Percentiles rank a stretch among this genome's conserved stretches.
Conservation (phyloP, 2,797 vertebrate genomes). For the Sebastes umbrosus region DNA sequence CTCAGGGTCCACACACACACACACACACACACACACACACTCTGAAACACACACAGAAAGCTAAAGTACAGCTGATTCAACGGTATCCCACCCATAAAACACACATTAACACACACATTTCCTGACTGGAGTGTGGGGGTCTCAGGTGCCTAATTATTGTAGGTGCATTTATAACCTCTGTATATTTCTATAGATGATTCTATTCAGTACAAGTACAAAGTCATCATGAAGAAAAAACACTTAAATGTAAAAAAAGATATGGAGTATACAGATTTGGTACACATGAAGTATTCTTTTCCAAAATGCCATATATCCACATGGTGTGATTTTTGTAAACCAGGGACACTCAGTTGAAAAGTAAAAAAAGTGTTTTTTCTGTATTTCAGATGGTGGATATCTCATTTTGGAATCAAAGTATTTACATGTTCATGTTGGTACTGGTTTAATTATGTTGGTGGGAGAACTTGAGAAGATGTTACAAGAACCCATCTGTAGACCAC, state of each 20-base stretch:
- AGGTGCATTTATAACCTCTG: slow-evolving; percentile 73
- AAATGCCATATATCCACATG: slow-evolving; percentile 42
- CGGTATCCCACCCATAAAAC: slow-evolving; percentile 25
- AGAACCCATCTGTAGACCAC: slow-evolving; percentile 28
- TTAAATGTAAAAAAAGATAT: slow-evolving; percentile 13
- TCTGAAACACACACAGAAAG: slow-evolving; percentile 6
- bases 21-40: slow-evolving; percentile 46
- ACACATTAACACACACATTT: slow-evolving; percentile 56
- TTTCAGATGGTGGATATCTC: slow-evolving; percentile 40
- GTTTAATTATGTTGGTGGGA: slow-evolving; percentile 40
- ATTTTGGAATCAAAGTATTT: slow-evolving; percentile 50
- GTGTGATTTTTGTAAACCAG: slow-evolving; percentile 46
- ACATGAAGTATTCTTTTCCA: slow-evolving; percentile 48
- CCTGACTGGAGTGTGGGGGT: slow-evolving; percentile 68
- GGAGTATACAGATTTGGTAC: slow-evolving; percentile 36
- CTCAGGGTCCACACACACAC: slow-evolving; percentile 77
- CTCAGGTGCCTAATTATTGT: slow-evolving; percentile 79
- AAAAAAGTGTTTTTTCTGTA: slow-evolving; percentile 18
- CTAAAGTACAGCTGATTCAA: slow-evolving; percentile 33
- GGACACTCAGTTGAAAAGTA: slow-evolving; percentile 22
- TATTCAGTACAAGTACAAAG: slow-evolving; percentile 57
- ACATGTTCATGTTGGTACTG: slow-evolving; percentile 34
- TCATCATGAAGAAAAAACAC: slow-evolving; percentile 35
- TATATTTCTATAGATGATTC: slow-evolving; percentile 72
- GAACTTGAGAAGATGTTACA: slow-evolving; percentile 26